These are phyloP conservation scores for Chaenodraco wilsoni DNA, from an alignment of 2,797 vertebrate genomes.

Conservation along the genomic window DNA sequence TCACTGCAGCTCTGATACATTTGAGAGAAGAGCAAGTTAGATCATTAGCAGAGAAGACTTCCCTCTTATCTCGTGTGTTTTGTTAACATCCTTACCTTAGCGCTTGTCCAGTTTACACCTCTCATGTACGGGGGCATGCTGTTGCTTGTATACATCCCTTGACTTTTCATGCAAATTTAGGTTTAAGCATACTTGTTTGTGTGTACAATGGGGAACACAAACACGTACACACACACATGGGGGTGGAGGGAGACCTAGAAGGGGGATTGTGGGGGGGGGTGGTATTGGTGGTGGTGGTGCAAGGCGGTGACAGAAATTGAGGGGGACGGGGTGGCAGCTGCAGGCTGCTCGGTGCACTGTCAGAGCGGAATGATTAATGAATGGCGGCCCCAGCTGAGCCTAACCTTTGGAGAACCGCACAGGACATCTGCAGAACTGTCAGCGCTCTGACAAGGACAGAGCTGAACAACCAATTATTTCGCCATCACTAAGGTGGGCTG, in stretches of 20 bases:
- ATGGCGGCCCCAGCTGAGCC: conserved; percentile 97
- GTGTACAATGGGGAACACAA: conserved; percentile 70
- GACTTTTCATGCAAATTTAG: conserved; percentile 82
- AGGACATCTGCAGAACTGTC: conserved; percentile 99
- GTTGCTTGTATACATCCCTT: conserved; percentile 74
- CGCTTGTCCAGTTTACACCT: conserved; percentile 66
- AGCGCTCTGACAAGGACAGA: conserved; percentile 99
- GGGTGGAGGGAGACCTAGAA: conserved; percentile 73
- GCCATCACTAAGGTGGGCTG: conserved; percentile 99
- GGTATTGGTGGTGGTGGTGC: conserved; percentile 75
- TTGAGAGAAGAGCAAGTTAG: conserved; percentile 49
- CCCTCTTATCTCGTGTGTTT: conserved; percentile 46
- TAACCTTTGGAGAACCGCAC: conserved; percentile 99
- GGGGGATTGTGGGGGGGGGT: conserved; percentile 55
- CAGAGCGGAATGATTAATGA: conserved; percentile 99
- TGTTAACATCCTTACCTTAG: conserved; percentile 70
- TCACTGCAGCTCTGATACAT: conserved; percentile 28
- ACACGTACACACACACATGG: conserved; percentile 54
- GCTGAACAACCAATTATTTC: conserved; percentile 99
- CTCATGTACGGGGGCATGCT: conserved; percentile 65
- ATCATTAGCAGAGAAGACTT: conserved; percentile 67
- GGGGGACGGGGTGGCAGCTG: conserved; percentile 95
- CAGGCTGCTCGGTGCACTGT: conserved; percentile 97
- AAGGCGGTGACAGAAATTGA: conserved; percentile 89
- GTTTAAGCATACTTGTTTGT: conserved; percentile 81